A percentile compares a stretch with the other conserved stretches of the same genome.
These are phyloP conservation scores for Azorinus chamasolen DNA, from an alignment of 2,888 invertebrate genomes.

Conservation along the genomic window DNA sequence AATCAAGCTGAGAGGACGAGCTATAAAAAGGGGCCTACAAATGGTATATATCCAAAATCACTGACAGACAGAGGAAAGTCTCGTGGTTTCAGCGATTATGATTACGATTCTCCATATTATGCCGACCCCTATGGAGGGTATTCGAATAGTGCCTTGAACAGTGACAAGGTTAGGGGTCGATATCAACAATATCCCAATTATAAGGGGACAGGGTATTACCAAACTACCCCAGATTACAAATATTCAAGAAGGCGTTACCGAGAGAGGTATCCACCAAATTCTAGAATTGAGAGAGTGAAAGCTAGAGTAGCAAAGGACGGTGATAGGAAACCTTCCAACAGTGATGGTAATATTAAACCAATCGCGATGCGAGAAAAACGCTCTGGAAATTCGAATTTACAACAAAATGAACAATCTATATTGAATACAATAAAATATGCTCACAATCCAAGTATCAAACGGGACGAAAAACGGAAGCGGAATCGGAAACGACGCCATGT, in stretches of 20 bases:
- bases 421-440: neutral
- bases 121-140: slow-evolving; percentile 39
- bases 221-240: slow-evolving; percentile 38
- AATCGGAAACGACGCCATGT: slow-evolving; percentile 82
- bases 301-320: slow-evolving; percentile 20
- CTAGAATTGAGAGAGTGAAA: slow-evolving; percentile 24
- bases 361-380: slow-evolving; percentile 48
- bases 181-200: too few relatives aligned
- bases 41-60: neutral
- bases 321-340: neutral
- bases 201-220: slow-evolving; percentile 8
- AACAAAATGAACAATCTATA: neutral
- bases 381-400: neutral
- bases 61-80: slow-evolving; percentile 1
- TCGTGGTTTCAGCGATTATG: slow-evolving; percentile 43
- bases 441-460: too few relatives aligned
- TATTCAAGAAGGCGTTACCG: slow-evolving; percentile 24
- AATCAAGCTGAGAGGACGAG: slow-evolving; percentile 47
- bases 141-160: slow-evolving; percentile 37
- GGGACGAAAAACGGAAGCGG: neutral
- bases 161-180: neutral
- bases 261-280: slow-evolving; percentile 21
- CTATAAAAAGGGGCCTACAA: slow-evolving; percentile 63
- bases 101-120: slow-evolving; percentile 40
- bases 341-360: slow-evolving; percentile 19